Base-by-base conservation (phyloP, 2,797 vertebrate genomes). In the Squalus acanthias region DNA sequence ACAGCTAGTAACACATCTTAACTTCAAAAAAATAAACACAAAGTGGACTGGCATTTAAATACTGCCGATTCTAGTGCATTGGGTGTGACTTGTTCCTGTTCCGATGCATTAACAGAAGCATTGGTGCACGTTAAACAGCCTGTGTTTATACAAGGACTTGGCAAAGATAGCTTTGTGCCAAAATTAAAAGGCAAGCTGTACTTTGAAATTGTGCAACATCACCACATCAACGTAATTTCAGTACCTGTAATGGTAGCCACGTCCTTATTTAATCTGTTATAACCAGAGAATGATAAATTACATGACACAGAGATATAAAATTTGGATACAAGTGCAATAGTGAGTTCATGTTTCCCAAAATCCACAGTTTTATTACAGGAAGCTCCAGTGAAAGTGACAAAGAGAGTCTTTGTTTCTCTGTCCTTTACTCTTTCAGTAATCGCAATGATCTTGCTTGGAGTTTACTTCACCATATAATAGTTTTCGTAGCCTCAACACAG, bases 111-210 rank as follows among this genome's bases (percentile, higher is more conserved):
- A 74, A 57, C 29, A 57, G 29, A 95, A 74, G 94, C 94, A 74
- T 72, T 74, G 7, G 70, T 76, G 94, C 70, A 95, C 29, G 1
- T 74, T 95, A 95, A 95, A 95, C 94, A 60, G 69, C 67, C 53
- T 76, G 69, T 95, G 72, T 95, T 76, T 60, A 74, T 57, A 76
- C 50, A 95, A 69, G 17, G 50, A 57, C 70, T 74, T 74, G 94
- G 7, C 69, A 67, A 93, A 93, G 94, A 57, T n/a, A 72, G 94
- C 50, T 95, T 95, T 95, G 94, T 95, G 94, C 70, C 33, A n/a
- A 95, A 76, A 95, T 74, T 53, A 76, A 74, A 46, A 95, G 94
- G 50, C 17, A 57, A 95, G 70, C 50, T 20, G 65, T n/a, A 93
- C 39, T 94, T 94, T n/a, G 15, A 94, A 67, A 24, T 26, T 69